Base-by-base conservation (phyloP, 2,888 invertebrate genomes). In the Pristionchus exspectatus region DNA sequence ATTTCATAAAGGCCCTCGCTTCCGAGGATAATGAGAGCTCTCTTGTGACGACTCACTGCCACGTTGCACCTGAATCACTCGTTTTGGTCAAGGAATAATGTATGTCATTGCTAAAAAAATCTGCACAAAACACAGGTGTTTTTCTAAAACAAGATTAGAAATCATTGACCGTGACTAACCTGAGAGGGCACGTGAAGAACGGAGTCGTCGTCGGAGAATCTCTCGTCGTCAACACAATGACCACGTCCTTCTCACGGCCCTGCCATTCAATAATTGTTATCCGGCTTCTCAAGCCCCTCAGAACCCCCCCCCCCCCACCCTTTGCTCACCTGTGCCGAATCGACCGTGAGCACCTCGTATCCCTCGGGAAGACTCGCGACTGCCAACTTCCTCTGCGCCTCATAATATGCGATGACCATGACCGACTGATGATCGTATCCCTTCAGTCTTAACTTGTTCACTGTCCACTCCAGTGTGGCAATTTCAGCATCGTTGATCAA, bases 301-400 rank as follows among this genome's bases (percentile, higher is more conserved):
- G n/a, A n/a, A n/a, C n/a, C n/a, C n/a, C n/a, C n/a, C n/a, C n/a
- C n/a, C n/a, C n/a, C n/a, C 33, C 33, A 10, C 30, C 30, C 69
- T 30, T 27, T 83, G 0, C 54, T 83, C 83, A 83, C 83, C 83
- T 83, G 83, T 18, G 83, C 54, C 27, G 83, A 54, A 14, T 83
- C 83, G 27, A 83, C 83, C 18, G 83, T 83, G 30, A 83, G 83
- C 27, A 83, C 83, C 18, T 83, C 83, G 83, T 56, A 83, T 83
- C 83, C 83, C 83, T 83, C 56, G 2, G 83, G 83, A 0, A 83
- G 54, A 12, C 0, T 0, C 16, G 10, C 83, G 0, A 0, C 16
- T 0, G 30, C 83, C 30, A 83, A 44, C 18, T 50, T 81, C 24
- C 83, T n/a, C 56, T 83, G 83, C 2, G 83, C 83, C 10, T 83